A percentile compares a stretch with the other conserved stretches of the same genome.
Conservation (phyloP, 2,888 invertebrate species). For the Phaonia tiefii region DNA sequence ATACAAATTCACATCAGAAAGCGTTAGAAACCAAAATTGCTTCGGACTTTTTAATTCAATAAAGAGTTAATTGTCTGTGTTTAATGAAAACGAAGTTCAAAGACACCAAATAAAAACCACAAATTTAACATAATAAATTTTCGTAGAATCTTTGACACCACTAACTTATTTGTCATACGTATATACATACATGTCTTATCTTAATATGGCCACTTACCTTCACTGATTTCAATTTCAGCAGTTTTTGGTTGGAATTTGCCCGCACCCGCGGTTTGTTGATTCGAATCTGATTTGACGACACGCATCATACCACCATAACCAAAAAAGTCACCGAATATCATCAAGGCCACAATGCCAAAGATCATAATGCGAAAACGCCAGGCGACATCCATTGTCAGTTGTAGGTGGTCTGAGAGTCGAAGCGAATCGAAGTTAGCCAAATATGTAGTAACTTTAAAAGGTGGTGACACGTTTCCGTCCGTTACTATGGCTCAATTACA, state of each 20-base stretch:
- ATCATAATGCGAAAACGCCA: slow-evolving; percentile 80
- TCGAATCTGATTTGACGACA: slow-evolving; percentile 78
- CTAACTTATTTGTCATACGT: too few species aligned
- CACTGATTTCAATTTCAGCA: slow-evolving; percentile 79
- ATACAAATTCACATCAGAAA: too few species aligned
- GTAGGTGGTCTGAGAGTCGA: too few species aligned
- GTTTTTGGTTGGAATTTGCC: slow-evolving; percentile 78
- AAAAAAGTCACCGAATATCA: slow-evolving; percentile 80
- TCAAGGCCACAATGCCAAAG: slow-evolving; percentile 77
- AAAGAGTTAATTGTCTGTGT: too few species aligned
- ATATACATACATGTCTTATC: too few species aligned
- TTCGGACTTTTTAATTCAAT: too few species aligned
- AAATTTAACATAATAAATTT: neutral
- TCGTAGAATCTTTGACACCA: neutral
- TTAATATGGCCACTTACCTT: slow-evolving; percentile 77
- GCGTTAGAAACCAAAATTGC: too few species aligned
- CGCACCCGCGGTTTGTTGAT: slow-evolving; percentile 72
- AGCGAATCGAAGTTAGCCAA: too few species aligned
- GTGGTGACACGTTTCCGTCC: neutral
- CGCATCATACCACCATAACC: slow-evolving; percentile 78
- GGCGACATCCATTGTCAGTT: slow-evolving; percentile 76
- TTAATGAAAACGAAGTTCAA: neutral
- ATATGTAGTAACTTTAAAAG: too few species aligned
- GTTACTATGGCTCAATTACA: slow-evolving; percentile 35
- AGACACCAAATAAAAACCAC: neutral